Evolutionary conservation across 2,888 invertebrate species (phyloP).

Genomic region (Trissonchulus latispiculum): DNA sequence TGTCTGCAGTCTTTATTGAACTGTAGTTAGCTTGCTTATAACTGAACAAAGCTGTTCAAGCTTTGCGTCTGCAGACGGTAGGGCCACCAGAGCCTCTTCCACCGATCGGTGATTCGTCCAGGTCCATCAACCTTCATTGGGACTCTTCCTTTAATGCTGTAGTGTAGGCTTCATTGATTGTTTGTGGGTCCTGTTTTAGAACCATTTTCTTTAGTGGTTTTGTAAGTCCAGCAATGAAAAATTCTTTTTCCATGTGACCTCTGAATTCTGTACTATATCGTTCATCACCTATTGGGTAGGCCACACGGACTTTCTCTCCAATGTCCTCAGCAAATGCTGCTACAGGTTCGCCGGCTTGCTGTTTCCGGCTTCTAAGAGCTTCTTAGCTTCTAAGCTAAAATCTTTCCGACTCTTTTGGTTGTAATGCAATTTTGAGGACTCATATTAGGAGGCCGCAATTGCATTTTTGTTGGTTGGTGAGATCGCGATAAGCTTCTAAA

Average conservation of each 20-base stretch:
- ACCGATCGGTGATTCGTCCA: too few relatives aligned
- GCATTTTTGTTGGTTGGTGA: not conserved
- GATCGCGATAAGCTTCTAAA: not conserved
- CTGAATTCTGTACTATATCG: not conserved
- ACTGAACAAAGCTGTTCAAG: not conserved
- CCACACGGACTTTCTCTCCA: not conserved
- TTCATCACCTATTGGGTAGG: not conserved
- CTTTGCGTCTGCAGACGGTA: not conserved
- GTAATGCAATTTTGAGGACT: not conserved
- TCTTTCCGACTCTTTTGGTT: not conserved
- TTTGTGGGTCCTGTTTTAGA: not conserved
- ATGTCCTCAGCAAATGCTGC: not conserved
- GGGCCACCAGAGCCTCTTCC: too few relatives aligned
- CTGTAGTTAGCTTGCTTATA: not conserved
- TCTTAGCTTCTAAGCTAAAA: not conserved
- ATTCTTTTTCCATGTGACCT: conserved; percentile 5
- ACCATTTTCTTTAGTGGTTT: not conserved
- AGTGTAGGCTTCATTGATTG: not conserved
- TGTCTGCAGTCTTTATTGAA: not conserved
- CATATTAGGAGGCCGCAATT: not conserved
- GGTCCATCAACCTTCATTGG: not conserved
- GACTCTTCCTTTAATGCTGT: not conserved
- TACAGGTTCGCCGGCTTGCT: not conserved
- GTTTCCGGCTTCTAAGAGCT: not conserved
- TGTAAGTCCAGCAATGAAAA: not conserved